Percentiles rank a stretch among this genome's conserved stretches.
Conservation (phyloP, 2,888 invertebrate species). For the Zygothrica quintamaculata region DNA sequence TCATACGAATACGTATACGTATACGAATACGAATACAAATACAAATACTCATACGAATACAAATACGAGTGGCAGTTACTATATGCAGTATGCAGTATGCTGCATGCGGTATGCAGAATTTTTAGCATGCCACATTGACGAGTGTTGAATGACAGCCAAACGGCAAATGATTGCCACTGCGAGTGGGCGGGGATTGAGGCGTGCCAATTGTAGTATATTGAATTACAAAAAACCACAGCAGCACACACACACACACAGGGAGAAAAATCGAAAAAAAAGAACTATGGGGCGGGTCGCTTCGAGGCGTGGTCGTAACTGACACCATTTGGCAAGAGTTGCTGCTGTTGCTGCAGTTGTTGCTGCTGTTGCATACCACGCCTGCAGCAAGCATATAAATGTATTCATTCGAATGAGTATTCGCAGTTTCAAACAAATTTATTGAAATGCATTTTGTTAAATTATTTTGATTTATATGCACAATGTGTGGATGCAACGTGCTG, state of each 20-base stretch:
- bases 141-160: slow-evolving; percentile 68
- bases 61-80: background rate
- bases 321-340: slow-evolving; percentile 48
- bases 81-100: slow-evolving; percentile 9
- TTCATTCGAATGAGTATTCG: slow-evolving; percentile 23
- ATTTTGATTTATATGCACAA: slow-evolving; percentile 62
- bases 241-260: too few species aligned
- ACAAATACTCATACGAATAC: background rate
- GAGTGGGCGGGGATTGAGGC: too few species aligned
- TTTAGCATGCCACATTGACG: slow-evolving; percentile 44
- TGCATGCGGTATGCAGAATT: slow-evolving; percentile 10
- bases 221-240: slow-evolving; percentile 54
- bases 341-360: slow-evolving; percentile 12
- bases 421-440: slow-evolving; percentile 44
- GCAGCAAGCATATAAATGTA: slow-evolving; percentile 19
- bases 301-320: slow-evolving; percentile 44
- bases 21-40: background rate
- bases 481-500: slow-evolving; percentile 15
- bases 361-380: slow-evolving; percentile 9
- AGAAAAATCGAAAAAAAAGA: background rate
- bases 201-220: slow-evolving; percentile 48
- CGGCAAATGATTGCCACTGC: slow-evolving; percentile 39
- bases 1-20: background rate
- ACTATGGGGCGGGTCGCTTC: background rate
- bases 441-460: slow-evolving; percentile 56